Evolutionary conservation across 2,888 invertebrate species (phyloP), one percentile per base, ranked within the genome.

Genomic region (Drosophila diplacantha): DNA sequence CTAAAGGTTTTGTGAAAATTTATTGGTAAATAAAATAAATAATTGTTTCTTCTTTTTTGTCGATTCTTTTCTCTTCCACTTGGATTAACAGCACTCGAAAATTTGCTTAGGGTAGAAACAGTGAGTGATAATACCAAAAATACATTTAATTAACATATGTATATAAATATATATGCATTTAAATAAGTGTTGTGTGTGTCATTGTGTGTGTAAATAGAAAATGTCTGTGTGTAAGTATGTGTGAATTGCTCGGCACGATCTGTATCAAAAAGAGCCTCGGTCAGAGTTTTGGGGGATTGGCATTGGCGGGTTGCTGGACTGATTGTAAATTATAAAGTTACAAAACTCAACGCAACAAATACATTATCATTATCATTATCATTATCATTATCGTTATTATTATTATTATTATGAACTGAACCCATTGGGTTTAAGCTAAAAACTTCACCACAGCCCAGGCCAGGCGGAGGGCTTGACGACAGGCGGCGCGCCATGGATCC

Each of bases 351-450:
- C 61, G 64, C 67, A 81, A 78, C 68, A 78, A 72, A 49, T 52
- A 82, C 76, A 81, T 75, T 77, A 41, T 41, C 16, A 41, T 22
- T 14, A 39, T 39, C 3, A 14, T 22, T 12, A 26, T 26, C 75
- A 26, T 9, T 26, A 38, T 4, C n/a, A n/a, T n/a, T n/a, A n/a
- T 12, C 8, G 11, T 20, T 38, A 38, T 44, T 8, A 29, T 18
- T 44, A 44, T 18, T 20, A 44, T 44, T 29, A 60, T 47, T 63
- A 58, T 68, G 81, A 85, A 61, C 61, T 86, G 87, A 88, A 88
- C 88, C 88, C 88, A 88, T 88, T 88, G 88, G 88, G 87, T 87
- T 88, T 88, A 87, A 85, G 81, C 81, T 84, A 85, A 81, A 84
- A 69, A 73, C 70, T 75, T 78, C 79, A 83, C 81, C 83, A 78